phyloP scores from a whole-genome alignment of 2,113 vertebrate species.

The Seriola rivoliana region DNA sequence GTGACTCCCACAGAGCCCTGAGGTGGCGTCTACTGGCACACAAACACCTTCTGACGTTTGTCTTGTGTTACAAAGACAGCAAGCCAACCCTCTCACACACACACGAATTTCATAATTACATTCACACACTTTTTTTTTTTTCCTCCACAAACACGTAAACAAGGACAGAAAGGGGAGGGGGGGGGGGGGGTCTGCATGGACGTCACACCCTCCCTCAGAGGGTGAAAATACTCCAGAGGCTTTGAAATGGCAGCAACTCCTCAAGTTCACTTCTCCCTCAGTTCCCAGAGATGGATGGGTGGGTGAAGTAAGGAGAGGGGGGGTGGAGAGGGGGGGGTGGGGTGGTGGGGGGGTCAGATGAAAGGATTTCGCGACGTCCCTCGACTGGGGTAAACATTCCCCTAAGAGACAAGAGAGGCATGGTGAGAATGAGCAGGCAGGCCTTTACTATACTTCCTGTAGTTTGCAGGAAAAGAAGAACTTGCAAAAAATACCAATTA shows the following conservation, averaged over 20 bases:
- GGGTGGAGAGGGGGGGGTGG: too few species aligned
- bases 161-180: constrained; percentile 43
- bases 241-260: constrained; percentile 80
- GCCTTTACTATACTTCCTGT: constrained; percentile 25
- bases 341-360: constrained; percentile 76
- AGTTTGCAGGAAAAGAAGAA: constrained; percentile 12
- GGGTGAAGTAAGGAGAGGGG: background rate
- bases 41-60: constrained; percentile 61
- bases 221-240: constrained; percentile 76
- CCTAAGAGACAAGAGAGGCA: constrained; percentile 75
- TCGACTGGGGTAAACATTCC: constrained; percentile 85
- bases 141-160: constrained; percentile 66
- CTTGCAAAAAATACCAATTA: constrained; percentile 28
- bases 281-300: constrained; percentile 47
- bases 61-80: constrained; percentile 56
- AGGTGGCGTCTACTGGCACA: constrained; percentile 77
- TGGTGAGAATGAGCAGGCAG: constrained; percentile 41
- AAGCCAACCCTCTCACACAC: constrained; percentile 25
- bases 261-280: constrained; percentile 68
- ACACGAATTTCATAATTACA: constrained; percentile 54
- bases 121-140: constrained; percentile 51
- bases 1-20: constrained; percentile 77
- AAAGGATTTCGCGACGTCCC: constrained; percentile 86
- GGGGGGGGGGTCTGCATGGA: constrained; percentile 11
- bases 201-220: constrained; percentile 36